These are phyloP conservation scores for Lydus trimaculatus DNA, from an alignment of 2,888 invertebrate species.

Conservation along the genomic window DNA sequence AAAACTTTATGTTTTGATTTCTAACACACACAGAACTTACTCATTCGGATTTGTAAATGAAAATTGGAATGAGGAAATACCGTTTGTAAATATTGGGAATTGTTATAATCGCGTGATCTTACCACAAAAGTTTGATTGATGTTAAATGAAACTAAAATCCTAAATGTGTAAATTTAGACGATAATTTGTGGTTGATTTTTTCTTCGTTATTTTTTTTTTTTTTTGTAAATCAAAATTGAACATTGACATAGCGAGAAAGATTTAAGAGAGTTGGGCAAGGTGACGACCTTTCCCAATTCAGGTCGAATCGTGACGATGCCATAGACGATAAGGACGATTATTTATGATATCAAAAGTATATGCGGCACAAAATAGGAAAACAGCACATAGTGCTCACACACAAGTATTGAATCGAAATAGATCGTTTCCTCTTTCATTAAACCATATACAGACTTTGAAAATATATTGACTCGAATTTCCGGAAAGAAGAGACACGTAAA, in stretches of 20 bases:
- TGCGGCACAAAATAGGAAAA: slow-evolving; percentile 13
- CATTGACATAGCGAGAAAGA: neutral
- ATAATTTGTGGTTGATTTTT: slow-evolving; percentile 1
- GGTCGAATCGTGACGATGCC: slow-evolving; percentile 17
- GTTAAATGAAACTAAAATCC: slow-evolving; percentile 3
- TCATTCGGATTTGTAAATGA: slow-evolving; percentile 22
- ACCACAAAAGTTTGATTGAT: slow-evolving; percentile 6
- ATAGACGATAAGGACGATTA: slow-evolving; percentile 14
- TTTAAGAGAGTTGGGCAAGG: neutral
- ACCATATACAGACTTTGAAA: neutral
- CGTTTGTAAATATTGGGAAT: neutral
- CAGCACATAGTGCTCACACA: neutral
- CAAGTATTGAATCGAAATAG: slow-evolving; percentile 9
- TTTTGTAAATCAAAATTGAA: neutral
- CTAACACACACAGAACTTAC: slow-evolving; percentile 28
- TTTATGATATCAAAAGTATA: slow-evolving; percentile 12
- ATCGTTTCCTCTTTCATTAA: slow-evolving; percentile 11
- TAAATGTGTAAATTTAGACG: slow-evolving; percentile 3
- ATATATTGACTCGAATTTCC: slow-evolving; percentile 9
- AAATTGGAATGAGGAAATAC: neutral
- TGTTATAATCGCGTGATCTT: slow-evolving; percentile 11
- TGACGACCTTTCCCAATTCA: slow-evolving; percentile 9
- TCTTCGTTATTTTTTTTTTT: neutral
- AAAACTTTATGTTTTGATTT: slow-evolving; percentile 39
- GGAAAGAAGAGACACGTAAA: neutral